Conservation (phyloP, 2,797 vertebrate species). For the Hoplostethus atlanticus region DNA sequence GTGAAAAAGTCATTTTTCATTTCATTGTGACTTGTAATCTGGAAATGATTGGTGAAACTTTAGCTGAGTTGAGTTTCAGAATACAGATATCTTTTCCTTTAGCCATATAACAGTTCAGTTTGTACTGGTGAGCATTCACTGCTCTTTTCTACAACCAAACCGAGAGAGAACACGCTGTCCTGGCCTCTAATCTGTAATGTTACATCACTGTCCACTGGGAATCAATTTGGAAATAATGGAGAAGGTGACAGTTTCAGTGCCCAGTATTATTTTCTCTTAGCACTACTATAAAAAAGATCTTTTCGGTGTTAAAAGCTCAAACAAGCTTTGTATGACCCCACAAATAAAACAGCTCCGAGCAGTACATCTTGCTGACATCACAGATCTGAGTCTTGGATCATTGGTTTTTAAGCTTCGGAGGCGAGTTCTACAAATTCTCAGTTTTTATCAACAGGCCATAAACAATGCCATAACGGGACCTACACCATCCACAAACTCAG, state of each 20-base stretch:
- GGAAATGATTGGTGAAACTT: background rate
- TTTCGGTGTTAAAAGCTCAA: slow-evolving; percentile 45
- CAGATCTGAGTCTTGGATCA: slow-evolving; percentile 44
- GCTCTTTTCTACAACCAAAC: slow-evolving; percentile 1
- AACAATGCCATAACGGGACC: slow-evolving; percentile 24
- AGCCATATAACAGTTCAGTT: too few relatives aligned
- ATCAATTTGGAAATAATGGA: slow-evolving; percentile 62
- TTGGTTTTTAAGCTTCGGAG: slow-evolving; percentile 27
- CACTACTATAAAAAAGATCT: slow-evolving; percentile 26
- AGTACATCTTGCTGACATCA: slow-evolving; percentile 40
- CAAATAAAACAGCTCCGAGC: slow-evolving; percentile 30
- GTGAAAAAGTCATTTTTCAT: too few relatives aligned
- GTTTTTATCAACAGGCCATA: slow-evolving; percentile 25
- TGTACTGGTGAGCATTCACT: background rate
- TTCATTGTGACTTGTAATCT: background rate
- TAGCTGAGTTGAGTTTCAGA: background rate
- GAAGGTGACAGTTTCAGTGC: slow-evolving; percentile 43
- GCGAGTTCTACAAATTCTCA: slow-evolving; percentile 5
- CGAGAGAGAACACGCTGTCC: slow-evolving; percentile 4
- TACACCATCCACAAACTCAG: slow-evolving; percentile 25
- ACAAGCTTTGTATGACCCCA: slow-evolving; percentile 38
- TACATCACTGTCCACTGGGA: slow-evolving; percentile 43
- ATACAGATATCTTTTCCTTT: too few relatives aligned
- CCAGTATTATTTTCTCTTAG: slow-evolving; percentile 48
- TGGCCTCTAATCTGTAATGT: slow-evolving; percentile 13